A percentile compares a stretch with the other conserved stretches of the same genome.
Conservation (phyloP, 2,113 vertebrate genomes). For the Colaptes auratus region DNA sequence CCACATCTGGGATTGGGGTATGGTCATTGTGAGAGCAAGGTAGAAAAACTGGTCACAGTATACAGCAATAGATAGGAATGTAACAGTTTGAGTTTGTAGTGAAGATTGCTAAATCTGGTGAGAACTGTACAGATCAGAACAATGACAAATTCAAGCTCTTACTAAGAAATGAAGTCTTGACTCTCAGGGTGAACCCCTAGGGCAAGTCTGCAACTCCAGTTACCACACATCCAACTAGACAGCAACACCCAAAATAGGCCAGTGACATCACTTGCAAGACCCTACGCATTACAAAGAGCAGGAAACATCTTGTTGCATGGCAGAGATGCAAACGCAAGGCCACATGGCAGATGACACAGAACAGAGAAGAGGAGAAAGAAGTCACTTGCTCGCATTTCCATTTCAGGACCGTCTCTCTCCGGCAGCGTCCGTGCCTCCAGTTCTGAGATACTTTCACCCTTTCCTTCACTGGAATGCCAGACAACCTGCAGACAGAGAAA, state of each 20-base stretch:
- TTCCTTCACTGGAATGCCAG: constrained; percentile 80
- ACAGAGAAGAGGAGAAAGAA: constrained; percentile 11
- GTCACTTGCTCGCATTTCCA: constrained; percentile 83
- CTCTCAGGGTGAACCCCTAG: not conserved
- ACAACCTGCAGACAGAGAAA: constrained; percentile 66
- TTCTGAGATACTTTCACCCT: constrained; percentile 84
- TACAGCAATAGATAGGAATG: not conserved
- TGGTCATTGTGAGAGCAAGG: not conserved
- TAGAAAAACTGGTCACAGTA: not conserved
- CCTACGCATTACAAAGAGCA: not conserved
- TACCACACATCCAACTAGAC: not conserved
- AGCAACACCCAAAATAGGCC: not conserved
- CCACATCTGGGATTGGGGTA: not conserved
- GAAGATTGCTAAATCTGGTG: not conserved
- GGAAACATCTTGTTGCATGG: not conserved
- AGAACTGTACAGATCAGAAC: not conserved
- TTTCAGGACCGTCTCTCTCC: constrained; percentile 73
- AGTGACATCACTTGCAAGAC: not conserved
- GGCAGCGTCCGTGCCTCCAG: constrained; percentile 80
- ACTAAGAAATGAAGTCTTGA: not conserved
- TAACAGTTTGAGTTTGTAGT: not conserved
- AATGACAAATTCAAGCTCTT: not conserved
- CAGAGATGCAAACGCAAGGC: not conserved
- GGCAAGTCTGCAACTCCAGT: not conserved
- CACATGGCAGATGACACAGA: not conserved